A percentile compares a stretch with the other conserved stretches of the same genome.
phyloP scores from a whole-genome alignment of 2,888 invertebrate species.

The Eupithecia subfuscata region DNA sequence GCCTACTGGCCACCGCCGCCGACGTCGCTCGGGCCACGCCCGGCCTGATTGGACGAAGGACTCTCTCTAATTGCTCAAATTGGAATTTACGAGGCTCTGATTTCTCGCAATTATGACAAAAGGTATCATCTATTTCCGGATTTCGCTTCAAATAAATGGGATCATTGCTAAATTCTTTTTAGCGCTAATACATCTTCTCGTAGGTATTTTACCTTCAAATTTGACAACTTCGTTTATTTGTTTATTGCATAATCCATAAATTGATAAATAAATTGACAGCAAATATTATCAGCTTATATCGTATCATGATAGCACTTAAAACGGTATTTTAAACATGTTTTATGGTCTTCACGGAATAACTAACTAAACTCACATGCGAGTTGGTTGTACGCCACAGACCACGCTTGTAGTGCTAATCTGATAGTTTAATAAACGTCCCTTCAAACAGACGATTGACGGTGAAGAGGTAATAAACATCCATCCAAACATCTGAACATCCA shows the following conservation, averaged over 20 bases:
- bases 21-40: constrained; percentile 41
- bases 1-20: constrained; percentile 24
- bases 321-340: no score
- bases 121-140: constrained; percentile 64
- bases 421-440: not conserved
- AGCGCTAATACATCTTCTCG: not conserved
- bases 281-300: not conserved
- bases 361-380: not conserved
- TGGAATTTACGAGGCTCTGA: constrained; percentile 63
- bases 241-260: not conserved
- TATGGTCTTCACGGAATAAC: no score
- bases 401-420: not conserved
- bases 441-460: no score
- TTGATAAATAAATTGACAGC: not conserved
- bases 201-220: not conserved
- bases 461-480: no score
- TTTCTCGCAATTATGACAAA: constrained; percentile 60
- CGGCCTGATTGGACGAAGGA: constrained; percentile 79
- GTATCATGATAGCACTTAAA: not conserved
- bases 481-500: no score
- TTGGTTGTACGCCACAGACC: not conserved
- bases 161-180: not conserved
- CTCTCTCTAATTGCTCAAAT: constrained; percentile 78
- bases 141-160: constrained; percentile 52
- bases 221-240: not conserved